Percentiles rank a stretch among this genome's conserved stretches.
Evolutionary conservation across 1,140 invertebrate genomes (phyloP).

Genomic region (Drosophila bipectinata): DNA sequence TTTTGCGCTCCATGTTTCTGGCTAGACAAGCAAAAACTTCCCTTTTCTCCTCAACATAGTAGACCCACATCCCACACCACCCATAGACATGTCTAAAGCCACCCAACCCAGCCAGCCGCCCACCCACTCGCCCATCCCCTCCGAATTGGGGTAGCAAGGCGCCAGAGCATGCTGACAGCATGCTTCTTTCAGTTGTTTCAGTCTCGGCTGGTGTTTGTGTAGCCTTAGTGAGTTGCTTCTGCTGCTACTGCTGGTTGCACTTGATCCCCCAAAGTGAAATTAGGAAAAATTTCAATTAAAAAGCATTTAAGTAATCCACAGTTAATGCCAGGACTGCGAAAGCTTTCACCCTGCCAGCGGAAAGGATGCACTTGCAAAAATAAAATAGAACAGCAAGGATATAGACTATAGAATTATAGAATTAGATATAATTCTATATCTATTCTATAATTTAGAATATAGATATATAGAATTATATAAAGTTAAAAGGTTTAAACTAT

Average conservation of each 20-base stretch:
- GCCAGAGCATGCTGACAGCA: constrained; percentile 66
- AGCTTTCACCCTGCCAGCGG: constrained; percentile 34
- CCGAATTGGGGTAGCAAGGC: constrained; percentile 62
- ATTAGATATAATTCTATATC: too few relatives aligned
- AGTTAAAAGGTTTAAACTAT: too few relatives aligned
- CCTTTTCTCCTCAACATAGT: constrained; percentile 36
- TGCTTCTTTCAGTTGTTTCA: constrained; percentile 16
- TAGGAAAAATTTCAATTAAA: constrained; percentile 82
- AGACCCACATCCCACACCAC: constrained; percentile 10
- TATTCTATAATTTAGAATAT: too few relatives aligned
- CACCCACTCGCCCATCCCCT: not conserved
- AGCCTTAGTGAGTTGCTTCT: constrained; percentile 37
- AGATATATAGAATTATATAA: too few relatives aligned
- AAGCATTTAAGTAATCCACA: constrained; percentile 82
- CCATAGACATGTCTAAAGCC: constrained; percentile 3
- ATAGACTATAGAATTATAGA: too few relatives aligned
- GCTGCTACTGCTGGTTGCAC: constrained; percentile 60
- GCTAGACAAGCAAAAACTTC: constrained; percentile 77
- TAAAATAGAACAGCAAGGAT: not conserved
- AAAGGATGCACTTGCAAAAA: not conserved
- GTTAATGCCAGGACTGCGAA: constrained; percentile 66
- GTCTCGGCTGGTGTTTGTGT: constrained; percentile 43
- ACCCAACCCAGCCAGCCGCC: not conserved
- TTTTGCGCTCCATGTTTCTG: constrained; percentile 66
- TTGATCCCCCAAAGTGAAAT: constrained; percentile 82